These are phyloP conservation scores for Saturnia japonica DNA, from an alignment of 2,888 invertebrate species.

Conservation along the genomic window DNA sequence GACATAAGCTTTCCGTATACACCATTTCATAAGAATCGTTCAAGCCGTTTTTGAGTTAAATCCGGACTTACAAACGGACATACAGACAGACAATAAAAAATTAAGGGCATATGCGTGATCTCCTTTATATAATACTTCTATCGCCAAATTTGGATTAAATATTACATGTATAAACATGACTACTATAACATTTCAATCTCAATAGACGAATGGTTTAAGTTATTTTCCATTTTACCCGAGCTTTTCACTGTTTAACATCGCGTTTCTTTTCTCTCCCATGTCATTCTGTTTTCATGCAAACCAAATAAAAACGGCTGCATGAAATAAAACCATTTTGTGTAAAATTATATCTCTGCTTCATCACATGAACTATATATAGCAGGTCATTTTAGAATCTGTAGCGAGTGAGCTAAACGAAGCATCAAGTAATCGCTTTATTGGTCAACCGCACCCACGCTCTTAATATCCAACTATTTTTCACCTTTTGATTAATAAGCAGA, in stretches of 20 bases:
- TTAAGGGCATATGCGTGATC: too few species aligned
- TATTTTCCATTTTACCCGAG: not conserved
- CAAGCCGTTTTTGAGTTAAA: too few species aligned
- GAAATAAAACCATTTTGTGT: too few species aligned
- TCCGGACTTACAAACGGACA: too few species aligned
- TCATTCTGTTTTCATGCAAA: not conserved
- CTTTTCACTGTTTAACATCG: not conserved
- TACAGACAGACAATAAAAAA: too few species aligned
- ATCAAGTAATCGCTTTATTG: not conserved
- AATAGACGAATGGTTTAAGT: not conserved
- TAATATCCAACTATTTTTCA: not conserved
- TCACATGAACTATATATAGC: not conserved
- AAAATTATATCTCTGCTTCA: not conserved
- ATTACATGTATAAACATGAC: too few species aligned
- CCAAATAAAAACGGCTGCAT: too few species aligned
- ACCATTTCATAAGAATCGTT: too few species aligned
- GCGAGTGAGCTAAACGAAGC: not conserved
- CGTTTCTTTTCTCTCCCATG: not conserved
- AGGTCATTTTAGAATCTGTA: not conserved
- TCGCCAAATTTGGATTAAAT: too few species aligned
- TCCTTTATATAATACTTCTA: too few species aligned
- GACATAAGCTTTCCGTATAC: too few species aligned
- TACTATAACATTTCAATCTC: too few species aligned
- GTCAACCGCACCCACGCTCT: constrained; percentile 10
- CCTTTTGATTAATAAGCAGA: not conserved